Percentiles rank a stretch among this genome's conserved stretches.
These are phyloP conservation scores for Pseudonaja textilis DNA, from an alignment of 2,113 vertebrate species.

Conservation along the genomic window DNA sequence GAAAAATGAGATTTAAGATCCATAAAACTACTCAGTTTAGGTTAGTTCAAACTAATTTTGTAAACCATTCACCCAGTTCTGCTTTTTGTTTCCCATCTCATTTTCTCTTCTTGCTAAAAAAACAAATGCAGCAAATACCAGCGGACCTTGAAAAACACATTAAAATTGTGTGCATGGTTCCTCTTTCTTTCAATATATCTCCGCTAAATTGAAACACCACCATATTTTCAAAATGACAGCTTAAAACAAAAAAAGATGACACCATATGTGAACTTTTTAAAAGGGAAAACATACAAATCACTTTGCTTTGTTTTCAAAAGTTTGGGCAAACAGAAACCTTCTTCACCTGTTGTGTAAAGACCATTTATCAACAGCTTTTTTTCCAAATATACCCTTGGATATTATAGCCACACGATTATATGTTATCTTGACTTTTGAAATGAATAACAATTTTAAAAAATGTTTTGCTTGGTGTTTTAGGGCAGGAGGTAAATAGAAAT, in stretches of 20 bases:
- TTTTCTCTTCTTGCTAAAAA: constrained; percentile 54
- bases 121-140: constrained; percentile 56
- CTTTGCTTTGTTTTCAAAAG: constrained; percentile 41
- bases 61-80: constrained; percentile 53
- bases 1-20: constrained; percentile 49
- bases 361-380: constrained; percentile 1
- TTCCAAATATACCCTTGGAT: background rate
- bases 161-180: constrained; percentile 35
- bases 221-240: constrained; percentile 45
- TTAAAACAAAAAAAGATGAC: constrained; percentile 45
- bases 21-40: constrained; percentile 54
- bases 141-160: constrained; percentile 59
- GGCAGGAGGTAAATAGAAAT: background rate
- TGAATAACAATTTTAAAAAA: constrained; percentile 12
- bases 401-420: background rate
- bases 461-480: constrained; percentile 3
- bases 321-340: constrained; percentile 1
- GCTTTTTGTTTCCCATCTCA: constrained; percentile 52
- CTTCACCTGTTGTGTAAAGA: constrained; percentile 10
- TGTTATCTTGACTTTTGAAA: constrained; percentile 11
- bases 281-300: constrained; percentile 6
- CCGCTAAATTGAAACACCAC: constrained; percentile 47
- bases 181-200: constrained; percentile 33
- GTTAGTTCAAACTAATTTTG: constrained; percentile 64
- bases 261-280: constrained; percentile 37